Conservation (phyloP, 2,888 invertebrate genomes). For the Euproctis similis region DNA sequence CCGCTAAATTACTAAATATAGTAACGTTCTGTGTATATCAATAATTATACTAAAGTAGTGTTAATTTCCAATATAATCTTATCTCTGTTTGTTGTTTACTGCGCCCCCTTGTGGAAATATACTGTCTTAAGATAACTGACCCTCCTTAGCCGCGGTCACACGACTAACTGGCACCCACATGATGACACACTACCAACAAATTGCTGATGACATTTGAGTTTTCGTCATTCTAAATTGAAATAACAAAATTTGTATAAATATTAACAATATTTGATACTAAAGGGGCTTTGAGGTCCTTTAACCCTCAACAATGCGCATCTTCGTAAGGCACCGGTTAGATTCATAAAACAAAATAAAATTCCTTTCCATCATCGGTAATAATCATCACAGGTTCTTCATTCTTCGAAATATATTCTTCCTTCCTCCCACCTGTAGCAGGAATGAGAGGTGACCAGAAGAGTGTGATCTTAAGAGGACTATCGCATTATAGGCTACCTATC, state of each 20-base stretch:
- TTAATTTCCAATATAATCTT: slow-evolving; percentile 40
- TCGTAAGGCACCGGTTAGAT: no score
- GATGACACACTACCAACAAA: slow-evolving; percentile 41
- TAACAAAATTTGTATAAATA: not conserved
- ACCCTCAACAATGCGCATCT: no score
- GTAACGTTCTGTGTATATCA: slow-evolving; percentile 14
- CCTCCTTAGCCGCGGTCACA: slow-evolving; percentile 55
- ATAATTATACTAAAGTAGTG: slow-evolving; percentile 25
- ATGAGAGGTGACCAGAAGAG: no score
- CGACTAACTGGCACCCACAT: slow-evolving; percentile 24
- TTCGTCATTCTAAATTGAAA: no score
- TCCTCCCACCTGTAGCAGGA: no score
- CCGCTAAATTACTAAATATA: slow-evolving; percentile 17
- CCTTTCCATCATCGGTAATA: no score
- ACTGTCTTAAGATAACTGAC: slow-evolving; percentile 60
- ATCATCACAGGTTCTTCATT: no score
- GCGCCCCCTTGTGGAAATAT: slow-evolving; percentile 56
- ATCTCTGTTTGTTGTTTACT: slow-evolving; percentile 41
- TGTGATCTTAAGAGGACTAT: no score
- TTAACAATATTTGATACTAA: no score
- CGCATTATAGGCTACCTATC: no score
- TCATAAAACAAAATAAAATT: slow-evolving; percentile 7
- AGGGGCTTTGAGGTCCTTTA: no score
- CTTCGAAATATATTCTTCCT: no score
- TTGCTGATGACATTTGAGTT: slow-evolving; percentile 34